Evolutionary conservation across 2,888 invertebrate genomes (phyloP).

Genomic region (Lypha dubia): DNA sequence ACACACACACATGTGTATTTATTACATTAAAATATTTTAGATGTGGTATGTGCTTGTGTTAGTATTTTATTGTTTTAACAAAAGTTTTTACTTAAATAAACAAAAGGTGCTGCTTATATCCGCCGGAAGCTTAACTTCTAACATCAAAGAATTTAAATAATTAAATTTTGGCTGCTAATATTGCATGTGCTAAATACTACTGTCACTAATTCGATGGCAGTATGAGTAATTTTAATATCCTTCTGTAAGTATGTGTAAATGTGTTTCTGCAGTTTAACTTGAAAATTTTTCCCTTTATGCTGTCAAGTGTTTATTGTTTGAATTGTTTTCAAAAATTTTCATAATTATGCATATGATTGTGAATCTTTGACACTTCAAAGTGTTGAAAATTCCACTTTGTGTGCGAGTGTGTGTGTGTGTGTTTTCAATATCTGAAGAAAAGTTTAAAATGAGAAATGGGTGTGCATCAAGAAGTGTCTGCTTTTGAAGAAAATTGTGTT

Average conservation of each 20-base stretch:
- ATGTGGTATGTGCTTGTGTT: not conserved
- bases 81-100: conserved; percentile 57
- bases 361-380: conserved; percentile 73
- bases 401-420: no score
- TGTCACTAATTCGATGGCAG: not conserved
- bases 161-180: conserved; percentile 63
- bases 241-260: conserved; percentile 50
- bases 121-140: conserved; percentile 67
- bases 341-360: conserved; percentile 70
- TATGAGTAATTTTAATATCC: conserved; percentile 2
- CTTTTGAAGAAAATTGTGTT: conserved; percentile 36
- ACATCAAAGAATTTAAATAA: conserved; percentile 68
- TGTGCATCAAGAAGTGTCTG: conserved; percentile 29
- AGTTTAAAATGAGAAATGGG: not conserved
- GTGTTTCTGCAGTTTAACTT: conserved; percentile 47
- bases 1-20: conserved; percentile 40
- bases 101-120: conserved; percentile 62
- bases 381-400: conserved; percentile 68
- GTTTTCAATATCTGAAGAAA: conserved; percentile 4
- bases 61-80: conserved; percentile 4
- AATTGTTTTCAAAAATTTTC: conserved; percentile 68
- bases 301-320: conserved; percentile 71
- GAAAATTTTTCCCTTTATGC: conserved; percentile 49
- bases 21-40: not conserved
- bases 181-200: not conserved